phyloP scores from a whole-genome alignment of 2,113 vertebrate species.

The Atherinomorus stipes region DNA sequence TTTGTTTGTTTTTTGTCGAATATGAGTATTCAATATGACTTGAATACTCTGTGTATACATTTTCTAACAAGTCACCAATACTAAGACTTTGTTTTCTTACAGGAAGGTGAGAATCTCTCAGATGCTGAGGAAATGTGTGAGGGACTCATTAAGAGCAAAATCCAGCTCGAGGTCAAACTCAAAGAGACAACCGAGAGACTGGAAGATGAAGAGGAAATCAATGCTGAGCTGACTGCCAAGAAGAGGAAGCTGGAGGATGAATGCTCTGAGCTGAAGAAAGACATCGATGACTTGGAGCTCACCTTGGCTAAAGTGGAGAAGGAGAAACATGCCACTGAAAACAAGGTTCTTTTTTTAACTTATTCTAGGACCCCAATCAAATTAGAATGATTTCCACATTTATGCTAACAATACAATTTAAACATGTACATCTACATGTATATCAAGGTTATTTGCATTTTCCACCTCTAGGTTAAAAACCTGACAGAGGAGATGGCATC shows the following conservation, averaged over 20 bases:
- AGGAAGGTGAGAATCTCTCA: slow-evolving; percentile 88
- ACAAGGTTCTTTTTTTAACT: too few relatives aligned
- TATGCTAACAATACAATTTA: too few relatives aligned
- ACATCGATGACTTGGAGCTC: slow-evolving; percentile 76
- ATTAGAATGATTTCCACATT: too few relatives aligned
- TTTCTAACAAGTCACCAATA: too few relatives aligned
- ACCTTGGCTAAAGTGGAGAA: slow-evolving; percentile 80
- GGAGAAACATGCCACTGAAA: slow-evolving; percentile 75
- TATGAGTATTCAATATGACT: too few relatives aligned
- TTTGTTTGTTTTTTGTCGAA: too few relatives aligned
- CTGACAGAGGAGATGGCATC: slow-evolving; percentile 43
- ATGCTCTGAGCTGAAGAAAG: slow-evolving; percentile 78
- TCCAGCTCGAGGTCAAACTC: slow-evolving; percentile 87
- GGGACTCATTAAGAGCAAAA: slow-evolving; percentile 88
- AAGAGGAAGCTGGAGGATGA: slow-evolving; percentile 89
- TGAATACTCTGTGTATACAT: too few relatives aligned
- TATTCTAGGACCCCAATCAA: too few relatives aligned
- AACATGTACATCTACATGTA: too few relatives aligned
- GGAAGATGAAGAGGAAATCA: slow-evolving; percentile 88
- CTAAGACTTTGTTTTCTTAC: not conserved
- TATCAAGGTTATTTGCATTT: too few relatives aligned
- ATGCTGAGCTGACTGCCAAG: slow-evolving; percentile 87
- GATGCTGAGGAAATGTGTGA: slow-evolving; percentile 92
- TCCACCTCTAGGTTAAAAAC: slow-evolving; percentile 43
- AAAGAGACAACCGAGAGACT: slow-evolving; percentile 86